Base-by-base conservation (phyloP, 2,113 vertebrate genomes). In the Lanius ludovicianus region DNA sequence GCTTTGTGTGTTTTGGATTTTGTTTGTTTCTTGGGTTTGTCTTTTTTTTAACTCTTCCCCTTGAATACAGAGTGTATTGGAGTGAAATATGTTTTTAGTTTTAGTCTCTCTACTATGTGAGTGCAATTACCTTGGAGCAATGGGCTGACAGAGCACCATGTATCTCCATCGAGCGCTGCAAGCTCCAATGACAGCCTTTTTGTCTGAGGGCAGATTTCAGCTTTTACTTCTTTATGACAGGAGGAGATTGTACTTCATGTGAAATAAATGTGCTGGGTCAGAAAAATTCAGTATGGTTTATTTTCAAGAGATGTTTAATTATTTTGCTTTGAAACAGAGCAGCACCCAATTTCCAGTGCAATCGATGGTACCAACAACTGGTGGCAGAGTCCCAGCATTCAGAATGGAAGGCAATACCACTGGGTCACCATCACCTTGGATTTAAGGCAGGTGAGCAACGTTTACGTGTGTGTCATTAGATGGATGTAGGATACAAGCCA, bases 351-450 rank as follows among this genome's bases (percentile, higher is more conserved):
- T 89, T 98, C 98, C 30, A 98, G 98, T 30, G 98, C 99, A 7
- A 99, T 99, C 0, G 99, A 99, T 71, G 99, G 99, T 56, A 99
- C 99, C 42, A 99, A 99, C 93, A 98, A 98, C 70, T 99, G 99
- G 99, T 99, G 99, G 99, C 99, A 99, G 95, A 99, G 99, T 84
- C 99, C 99, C 9, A 99, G 99, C 89, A 99, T 99, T 97, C 99
- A 99, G 86, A 99, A 99, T 10, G 99, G 99, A 56, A 98, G 98
- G 41, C 98, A 99, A 73, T 99, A 98, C 73, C 99, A 99, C 97
- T 99, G 99, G 99, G 97, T 99, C 85, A 99, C 99, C 8, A 98
- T 99, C 93, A 99, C 99, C 5, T 97, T 99, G 98, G 99, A 99
- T 95, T 96, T 99, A 65, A 98, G 98, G 95, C 99, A 99, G 99